These are phyloP conservation scores for Panagrolaimus sp. DNA, from an alignment of 1,140 invertebrate species.

Conservation along the genomic window DNA sequence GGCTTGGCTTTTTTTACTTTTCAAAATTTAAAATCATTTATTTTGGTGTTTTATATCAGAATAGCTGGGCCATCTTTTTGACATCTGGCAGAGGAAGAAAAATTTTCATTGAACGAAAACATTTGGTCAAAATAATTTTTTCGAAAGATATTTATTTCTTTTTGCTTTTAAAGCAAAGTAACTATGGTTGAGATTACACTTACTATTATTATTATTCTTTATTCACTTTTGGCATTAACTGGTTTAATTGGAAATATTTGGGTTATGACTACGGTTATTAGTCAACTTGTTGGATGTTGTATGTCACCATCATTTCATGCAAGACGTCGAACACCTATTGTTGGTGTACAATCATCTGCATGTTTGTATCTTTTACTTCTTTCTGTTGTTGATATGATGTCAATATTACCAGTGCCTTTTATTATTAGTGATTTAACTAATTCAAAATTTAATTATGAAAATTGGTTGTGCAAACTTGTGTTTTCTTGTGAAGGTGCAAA, in stretches of 20 bases:
- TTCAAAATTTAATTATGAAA: background rate
- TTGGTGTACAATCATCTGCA: conserved; percentile 45
- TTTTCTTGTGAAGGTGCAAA: conserved; percentile 49
- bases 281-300: conserved; percentile 35
- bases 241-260: conserved; percentile 46
- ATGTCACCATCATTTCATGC: conserved; percentile 7
- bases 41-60: no score
- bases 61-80: no score
- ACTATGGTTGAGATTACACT: background rate
- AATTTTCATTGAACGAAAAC: no score
- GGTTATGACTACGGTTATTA: conserved; percentile 46
- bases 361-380: conserved; percentile 49
- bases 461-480: conserved; percentile 39
- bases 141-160: no score
- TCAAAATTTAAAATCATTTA: no score
- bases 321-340: conserved; percentile 19
- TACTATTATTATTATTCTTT: conserved; percentile 24
- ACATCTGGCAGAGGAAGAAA: no score
- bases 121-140: no score
- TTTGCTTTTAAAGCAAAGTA: background rate
- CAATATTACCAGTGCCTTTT: conserved; percentile 45
- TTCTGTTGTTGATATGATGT: conserved; percentile 49
- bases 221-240: conserved; percentile 36
- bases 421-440: conserved; percentile 34
- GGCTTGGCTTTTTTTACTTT: no score